Base-by-base conservation (phyloP, 2,797 vertebrate species). In the Meda fulgida region DNA sequence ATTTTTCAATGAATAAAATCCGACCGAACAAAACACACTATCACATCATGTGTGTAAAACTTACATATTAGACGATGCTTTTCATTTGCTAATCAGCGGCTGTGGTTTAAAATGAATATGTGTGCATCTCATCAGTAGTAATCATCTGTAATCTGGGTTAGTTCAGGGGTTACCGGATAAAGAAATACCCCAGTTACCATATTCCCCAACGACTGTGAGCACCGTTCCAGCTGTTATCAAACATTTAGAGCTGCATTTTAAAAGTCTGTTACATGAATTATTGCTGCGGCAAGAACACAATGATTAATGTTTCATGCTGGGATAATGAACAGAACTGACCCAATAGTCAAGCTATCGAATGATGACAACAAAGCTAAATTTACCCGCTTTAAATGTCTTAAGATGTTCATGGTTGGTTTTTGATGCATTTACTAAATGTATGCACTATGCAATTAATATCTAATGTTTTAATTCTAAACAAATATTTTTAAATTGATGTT, bases 231-330 rank as follows among this genome's bases (percentile, higher is more conserved):
- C 53, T 3, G 21, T 78, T 84, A 84, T 78, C 75, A 84, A 84
- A 84, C 75, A 84, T 84, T 79, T 78, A 84, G 16, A 79, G 40
- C 67, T 63, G 38, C 67, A 36, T 79, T 84, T 78, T 79, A 70
- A 84, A 84, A 63, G 83, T 79, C 38, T 84, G 48, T 78, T 65
- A 58, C 67, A 84, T 84, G 5, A 84, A 65, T 84, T 71, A 84
- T 84, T 84, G 40, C 76, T 84, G 76, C 14, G 2, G 40, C 40
- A 63, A 72, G 76, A 79, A 84, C 38, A 71, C 71, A 84, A 48
- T 55, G 67, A 72, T 84, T 34, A 79, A 84, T 72, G 9, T 78
- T 84, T 78, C 26, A 84, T 71, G 51, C 58, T 46, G 63, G 48
- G 63, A 19, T 78, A 84, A 58, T 31, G 51, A 84, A 34, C 75